Percentiles rank a stretch among this genome's conserved stretches.
These are phyloP conservation scores for Otus sunia DNA, from an alignment of 2,113 vertebrate genomes.

Conservation along the genomic window DNA sequence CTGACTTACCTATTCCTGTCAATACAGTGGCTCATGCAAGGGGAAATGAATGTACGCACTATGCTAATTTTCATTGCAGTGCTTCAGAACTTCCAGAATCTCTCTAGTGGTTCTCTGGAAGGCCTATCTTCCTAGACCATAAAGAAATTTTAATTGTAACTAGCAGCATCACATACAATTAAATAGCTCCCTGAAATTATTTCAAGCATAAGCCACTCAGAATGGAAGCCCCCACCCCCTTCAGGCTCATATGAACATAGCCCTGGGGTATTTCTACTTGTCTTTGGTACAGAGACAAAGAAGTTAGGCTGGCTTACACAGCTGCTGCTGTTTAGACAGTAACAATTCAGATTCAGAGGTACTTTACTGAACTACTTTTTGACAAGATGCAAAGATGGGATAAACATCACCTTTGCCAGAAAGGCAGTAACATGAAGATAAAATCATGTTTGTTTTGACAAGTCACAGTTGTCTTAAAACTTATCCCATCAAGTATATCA, in stretches of 20 bases:
- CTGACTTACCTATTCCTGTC: neutral
- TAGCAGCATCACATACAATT: neutral
- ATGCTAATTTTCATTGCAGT: neutral
- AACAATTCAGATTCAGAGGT: neutral
- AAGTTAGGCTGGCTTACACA: neutral
- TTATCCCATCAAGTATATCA: neutral
- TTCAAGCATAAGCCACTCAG: neutral
- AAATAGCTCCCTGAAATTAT: neutral
- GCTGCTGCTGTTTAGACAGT: neutral
- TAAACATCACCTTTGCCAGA: neutral
- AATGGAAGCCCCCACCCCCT: neutral
- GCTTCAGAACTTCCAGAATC: neutral
- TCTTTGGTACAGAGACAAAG: neutral
- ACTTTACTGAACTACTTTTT: neutral
- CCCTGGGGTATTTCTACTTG: neutral
- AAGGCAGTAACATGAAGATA: neutral
- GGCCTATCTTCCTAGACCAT: neutral
- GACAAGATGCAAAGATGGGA: neutral
- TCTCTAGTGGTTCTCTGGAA: neutral
- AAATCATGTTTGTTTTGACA: neutral
- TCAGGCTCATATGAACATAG: neutral
- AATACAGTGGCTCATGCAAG: neutral
- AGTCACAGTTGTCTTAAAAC: neutral
- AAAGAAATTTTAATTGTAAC: neutral
- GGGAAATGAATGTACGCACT: fast-evolving